These are phyloP conservation scores for Lepidocyrtinus sp. DNA, from an alignment of 2,888 invertebrate genomes.

Conservation along the genomic window DNA sequence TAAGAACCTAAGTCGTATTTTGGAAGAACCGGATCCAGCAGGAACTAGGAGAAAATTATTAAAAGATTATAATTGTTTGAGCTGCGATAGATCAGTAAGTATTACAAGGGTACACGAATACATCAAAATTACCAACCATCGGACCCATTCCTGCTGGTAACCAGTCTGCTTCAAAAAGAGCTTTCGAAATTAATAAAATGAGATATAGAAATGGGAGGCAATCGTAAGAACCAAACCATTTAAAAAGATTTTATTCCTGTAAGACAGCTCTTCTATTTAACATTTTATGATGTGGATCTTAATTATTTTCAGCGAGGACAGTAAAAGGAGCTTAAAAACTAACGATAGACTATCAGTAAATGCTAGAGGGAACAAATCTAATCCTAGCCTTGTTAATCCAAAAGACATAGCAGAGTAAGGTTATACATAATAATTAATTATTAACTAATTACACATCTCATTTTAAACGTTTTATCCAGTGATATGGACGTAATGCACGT, in stretches of 20 bases:
- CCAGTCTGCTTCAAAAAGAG: not conserved
- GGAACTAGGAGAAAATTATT: slow-evolving; percentile 68
- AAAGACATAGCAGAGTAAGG: slow-evolving; percentile 28
- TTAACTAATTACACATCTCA: not conserved
- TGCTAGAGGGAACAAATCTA: too few species aligned
- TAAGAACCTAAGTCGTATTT: slow-evolving; percentile 39
- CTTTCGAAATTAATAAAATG: not conserved
- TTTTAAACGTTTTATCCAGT: slow-evolving; percentile 27
- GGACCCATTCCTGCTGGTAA: not conserved
- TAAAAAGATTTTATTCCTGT: too few species aligned
- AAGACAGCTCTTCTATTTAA: too few species aligned
- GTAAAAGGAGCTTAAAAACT: slow-evolving; percentile 32
- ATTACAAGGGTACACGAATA: slow-evolving; percentile 66
- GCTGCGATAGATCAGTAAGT: slow-evolving; percentile 64
- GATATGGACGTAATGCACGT: slow-evolving; percentile 72
- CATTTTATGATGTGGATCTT: too few species aligned
- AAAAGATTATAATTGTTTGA: slow-evolving; percentile 67
- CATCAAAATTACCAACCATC: slow-evolving; percentile 45
- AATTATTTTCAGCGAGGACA: slow-evolving; percentile 27
- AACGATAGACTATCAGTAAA: too few species aligned
- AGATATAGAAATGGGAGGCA: slow-evolving; percentile 19
- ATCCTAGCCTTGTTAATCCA: not conserved
- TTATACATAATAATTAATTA: too few species aligned
- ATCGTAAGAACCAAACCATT: too few species aligned
- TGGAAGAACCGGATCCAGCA: slow-evolving; percentile 69